These are phyloP conservation scores for Acanthisitta chloris DNA, from an alignment of 2,113 vertebrate genomes.

Conservation along the genomic window DNA sequence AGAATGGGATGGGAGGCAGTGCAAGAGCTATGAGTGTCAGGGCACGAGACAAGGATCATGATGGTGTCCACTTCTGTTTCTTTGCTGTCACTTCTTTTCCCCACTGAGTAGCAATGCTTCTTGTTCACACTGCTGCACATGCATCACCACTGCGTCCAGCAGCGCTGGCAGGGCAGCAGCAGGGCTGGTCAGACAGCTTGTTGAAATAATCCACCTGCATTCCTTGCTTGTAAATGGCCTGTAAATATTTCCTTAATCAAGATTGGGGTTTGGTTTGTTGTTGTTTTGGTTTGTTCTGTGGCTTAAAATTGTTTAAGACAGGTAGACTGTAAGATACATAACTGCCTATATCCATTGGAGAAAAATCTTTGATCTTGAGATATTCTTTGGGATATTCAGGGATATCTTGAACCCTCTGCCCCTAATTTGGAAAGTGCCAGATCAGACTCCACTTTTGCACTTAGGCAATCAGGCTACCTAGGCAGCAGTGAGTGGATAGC, in stretches of 20 bases:
- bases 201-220: not conserved
- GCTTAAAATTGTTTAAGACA: not conserved
- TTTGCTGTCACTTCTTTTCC: not conserved
- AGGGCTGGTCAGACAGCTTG: not conserved
- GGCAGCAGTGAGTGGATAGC: not conserved
- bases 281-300: not conserved
- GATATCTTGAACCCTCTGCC: not conserved
- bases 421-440: not conserved
- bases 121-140: not conserved
- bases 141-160: not conserved
- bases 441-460: not conserved
- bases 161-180: not conserved
- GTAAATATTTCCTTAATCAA: not conserved
- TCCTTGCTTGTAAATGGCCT: not conserved
- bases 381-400: not conserved
- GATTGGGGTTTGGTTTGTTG: not conserved
- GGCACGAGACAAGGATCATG: no score
- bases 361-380: not conserved
- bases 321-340: not conserved
- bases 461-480: rapidly evolving
- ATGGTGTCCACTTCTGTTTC: not conserved
- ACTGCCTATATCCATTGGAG: not conserved
- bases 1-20: not conserved
- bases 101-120: rapidly evolving
- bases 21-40: not conserved